Evolutionary conservation across 1,140 invertebrate genomes (phyloP).

Genomic region (Temnothorax longispinosus): DNA sequence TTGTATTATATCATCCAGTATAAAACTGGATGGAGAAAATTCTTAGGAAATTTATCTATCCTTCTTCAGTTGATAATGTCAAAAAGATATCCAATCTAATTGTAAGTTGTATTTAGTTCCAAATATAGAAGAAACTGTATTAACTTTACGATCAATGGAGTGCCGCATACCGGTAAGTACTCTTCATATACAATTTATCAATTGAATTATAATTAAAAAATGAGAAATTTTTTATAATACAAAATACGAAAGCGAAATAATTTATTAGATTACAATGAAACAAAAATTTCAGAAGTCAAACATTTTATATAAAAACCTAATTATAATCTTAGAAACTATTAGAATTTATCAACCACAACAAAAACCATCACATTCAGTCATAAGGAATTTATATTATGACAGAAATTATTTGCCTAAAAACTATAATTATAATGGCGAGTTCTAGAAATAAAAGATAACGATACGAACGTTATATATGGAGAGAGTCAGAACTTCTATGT

Average conservation of each 20-base stretch:
- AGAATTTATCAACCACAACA: background rate
- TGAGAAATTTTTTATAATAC: background rate
- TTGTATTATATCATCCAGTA: background rate
- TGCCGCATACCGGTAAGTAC: background rate
- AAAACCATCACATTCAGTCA: conserved; percentile 4
- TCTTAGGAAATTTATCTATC: background rate
- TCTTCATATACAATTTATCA: background rate
- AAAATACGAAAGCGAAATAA: background rate
- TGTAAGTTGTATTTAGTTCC: background rate
- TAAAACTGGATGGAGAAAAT: background rate
- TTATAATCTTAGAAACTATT: background rate
- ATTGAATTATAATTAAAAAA: background rate
- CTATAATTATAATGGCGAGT: background rate
- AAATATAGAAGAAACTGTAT: background rate
- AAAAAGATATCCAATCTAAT: background rate
- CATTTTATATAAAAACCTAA: background rate
- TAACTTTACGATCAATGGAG: background rate
- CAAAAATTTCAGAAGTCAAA: background rate
- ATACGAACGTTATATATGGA: background rate
- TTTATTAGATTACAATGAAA: background rate
- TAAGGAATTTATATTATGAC: background rate
- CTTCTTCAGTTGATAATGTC: background rate
- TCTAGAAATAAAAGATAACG: background rate
- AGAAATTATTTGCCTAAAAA: background rate
- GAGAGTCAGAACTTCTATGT: background rate